Evolutionary conservation across 2,113 vertebrate genomes (phyloP), one percentile per base, ranked within the genome.

Genomic region (Chionomys nivalis): DNA sequence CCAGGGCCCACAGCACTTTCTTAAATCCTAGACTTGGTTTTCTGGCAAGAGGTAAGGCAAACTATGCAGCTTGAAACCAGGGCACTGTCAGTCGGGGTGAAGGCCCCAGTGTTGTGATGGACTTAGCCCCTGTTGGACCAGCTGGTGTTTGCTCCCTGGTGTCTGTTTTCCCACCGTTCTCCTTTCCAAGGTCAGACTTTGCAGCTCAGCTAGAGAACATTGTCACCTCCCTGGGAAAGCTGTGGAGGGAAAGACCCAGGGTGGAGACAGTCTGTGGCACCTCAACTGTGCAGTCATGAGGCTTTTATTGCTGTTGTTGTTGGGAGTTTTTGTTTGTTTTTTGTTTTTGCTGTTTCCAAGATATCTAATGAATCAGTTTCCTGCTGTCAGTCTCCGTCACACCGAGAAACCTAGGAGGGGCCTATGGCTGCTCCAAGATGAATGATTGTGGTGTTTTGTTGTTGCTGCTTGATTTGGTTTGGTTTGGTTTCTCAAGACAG

Each of bases 171-270:
- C 89, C 95, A 95, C 44, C 12, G 19, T 17, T 95, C 93, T 94
- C 90, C 19, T 2, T 96, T 97, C 86, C 97, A 95, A 94, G 93
- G 76, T 87, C 73, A 96, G 91, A 83, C 93, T 95, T 97, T 52
- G 49, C 49, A 52, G 49, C 49, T 52, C 49, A 49, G 10, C 49
- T 49, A 49, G 49, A 10, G 49, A 49, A 49, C 49, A 49, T 11
- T 94, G 93, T 95, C 76, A 78, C 73, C 14, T 26, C 78, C 24
- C 26, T 16, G 72, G 65, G 61, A 70, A 58, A 94, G 87, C 68
- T 75, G 58, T 23, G 31, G 36, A 42, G 44, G 81, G n/a, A n/a
- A n/a, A n/a, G n/a, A n/a, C n/a, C n/a, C n/a, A n/a, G 42, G 88
- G 52, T 89, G 78, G 65, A 86, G 68, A 42, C 42, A 21, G 49